These are phyloP conservation scores for Miniopterus natalensis DNA, from an alignment of 2,113 vertebrate species.

Conservation along the genomic window DNA sequence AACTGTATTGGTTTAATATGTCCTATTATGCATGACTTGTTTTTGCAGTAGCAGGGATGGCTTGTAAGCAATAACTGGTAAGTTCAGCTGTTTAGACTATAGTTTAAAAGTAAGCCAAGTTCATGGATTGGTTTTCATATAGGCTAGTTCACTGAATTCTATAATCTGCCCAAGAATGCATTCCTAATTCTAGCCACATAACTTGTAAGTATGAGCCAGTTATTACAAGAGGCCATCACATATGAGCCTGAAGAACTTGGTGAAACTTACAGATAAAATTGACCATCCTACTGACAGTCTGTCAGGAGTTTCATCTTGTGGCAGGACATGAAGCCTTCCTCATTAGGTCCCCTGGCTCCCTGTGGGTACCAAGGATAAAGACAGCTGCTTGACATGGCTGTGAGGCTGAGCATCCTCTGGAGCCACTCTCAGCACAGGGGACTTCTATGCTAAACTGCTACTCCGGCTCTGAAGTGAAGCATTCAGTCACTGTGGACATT, in stretches of 20 bases:
- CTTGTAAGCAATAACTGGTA: slow-evolving; percentile 40
- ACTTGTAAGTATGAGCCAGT: not conserved
- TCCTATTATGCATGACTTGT: slow-evolving; percentile 22
- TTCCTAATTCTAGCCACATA: not conserved
- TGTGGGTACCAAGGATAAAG: not conserved
- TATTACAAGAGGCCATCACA: not conserved
- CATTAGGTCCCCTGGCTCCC: not conserved
- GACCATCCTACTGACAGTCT: not conserved
- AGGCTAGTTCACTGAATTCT: slow-evolving; percentile 13
- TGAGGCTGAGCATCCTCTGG: not conserved
- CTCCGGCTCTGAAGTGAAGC: not conserved
- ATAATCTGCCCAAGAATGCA: not conserved
- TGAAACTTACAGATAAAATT: slow-evolving; percentile 13
- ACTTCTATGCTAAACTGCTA: not conserved
- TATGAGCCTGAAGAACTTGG: not conserved
- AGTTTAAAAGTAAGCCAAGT: slow-evolving; percentile 46
- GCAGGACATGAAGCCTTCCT: not conserved
- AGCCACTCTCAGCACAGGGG: not conserved
- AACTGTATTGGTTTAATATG: slow-evolving; percentile 45
- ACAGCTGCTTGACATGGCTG: not conserved
- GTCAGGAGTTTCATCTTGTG: not conserved
- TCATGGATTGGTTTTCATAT: slow-evolving; percentile 22
- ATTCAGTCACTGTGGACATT: not conserved
- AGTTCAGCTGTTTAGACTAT: slow-evolving; percentile 13
- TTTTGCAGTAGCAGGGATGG: slow-evolving; percentile 39